Base-by-base conservation (phyloP, 2,113 vertebrate genomes). In the Epinephelus cyanopodus region DNA sequence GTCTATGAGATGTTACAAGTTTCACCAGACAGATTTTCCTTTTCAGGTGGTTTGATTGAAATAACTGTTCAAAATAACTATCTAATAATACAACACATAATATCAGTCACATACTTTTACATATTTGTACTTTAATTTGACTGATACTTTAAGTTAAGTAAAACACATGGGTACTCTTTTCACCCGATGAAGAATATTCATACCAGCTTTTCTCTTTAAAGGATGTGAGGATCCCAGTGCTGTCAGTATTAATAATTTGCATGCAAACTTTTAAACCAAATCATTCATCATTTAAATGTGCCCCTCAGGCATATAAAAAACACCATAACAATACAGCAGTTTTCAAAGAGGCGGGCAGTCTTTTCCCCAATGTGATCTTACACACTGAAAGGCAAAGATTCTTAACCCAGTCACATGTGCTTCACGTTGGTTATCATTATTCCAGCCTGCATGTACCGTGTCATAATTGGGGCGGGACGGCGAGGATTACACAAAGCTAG, bases 401-500 rank as follows among this genome's bases (percentile, higher is more conserved):
- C 86, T 77, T 75, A 79, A 69, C 81, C 47, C 64, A 83, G 90
- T 94, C 94, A 93, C 92, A 93, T 93, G 93, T 29, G 72, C 23
- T 88, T 91, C 90, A 89, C 75, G 64, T 87, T 91, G 92, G 52
- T 61, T 63, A 82, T 77, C 77, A 79, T 73, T 87, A 92, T 81
- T 85, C 91, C 85, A 81, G 83, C 25, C 57, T 42, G 82, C 73
- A 45, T 76, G 82, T 83, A 82, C 82, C 45, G 74, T 83, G 88
- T 91, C 79, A 86, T 89, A 92, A 85, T 86, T 86, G 76, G 86
- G 89, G 74, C 76, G 54, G 83, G 85, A 75, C 56, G 11, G 50
- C 11, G 60, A 77, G 92, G 92, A 93, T 94, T 93, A 92, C 72
- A 67, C 81, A 89, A 88, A 90, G 87, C 91, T 86, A 83, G 83